Evolutionary conservation across 1,140 invertebrate species (phyloP).

Genomic region (Trichonephila clavipes): DNA sequence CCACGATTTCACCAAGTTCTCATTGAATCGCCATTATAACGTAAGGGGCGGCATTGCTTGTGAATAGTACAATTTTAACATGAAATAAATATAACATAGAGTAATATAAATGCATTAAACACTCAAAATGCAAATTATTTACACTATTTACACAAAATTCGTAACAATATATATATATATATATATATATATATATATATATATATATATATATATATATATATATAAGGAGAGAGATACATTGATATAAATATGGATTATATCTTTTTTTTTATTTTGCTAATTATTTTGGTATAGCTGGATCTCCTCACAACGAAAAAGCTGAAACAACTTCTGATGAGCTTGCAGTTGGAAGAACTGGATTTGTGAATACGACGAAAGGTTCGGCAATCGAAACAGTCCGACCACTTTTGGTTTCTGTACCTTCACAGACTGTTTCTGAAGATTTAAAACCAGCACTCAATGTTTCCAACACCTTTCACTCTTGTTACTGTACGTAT

Average conservation of each 20-base stretch:
- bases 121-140: neutral
- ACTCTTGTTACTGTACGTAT: neutral
- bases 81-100: too few species aligned
- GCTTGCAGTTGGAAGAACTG: too few species aligned
- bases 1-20: too few species aligned
- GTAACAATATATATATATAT: neutral
- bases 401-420: neutral
- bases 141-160: neutral
- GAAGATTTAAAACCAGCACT: neutral
- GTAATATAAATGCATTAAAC: too few species aligned
- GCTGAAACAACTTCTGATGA: neutral
- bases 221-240: neutral
- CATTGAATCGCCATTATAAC: too few species aligned
- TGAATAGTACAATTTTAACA: too few species aligned
- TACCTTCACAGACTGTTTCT: neutral
- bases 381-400: neutral
- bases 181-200: too few species aligned
- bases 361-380: neutral
- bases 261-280: neutral
- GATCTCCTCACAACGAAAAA: neutral
- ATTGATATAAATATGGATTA: too few species aligned
- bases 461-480: neutral
- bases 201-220: neutral
- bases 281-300: neutral
- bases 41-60: too few species aligned